Base-by-base conservation (phyloP, 2,113 vertebrate species). In the Reinhardtius hippoglossoides region DNA sequence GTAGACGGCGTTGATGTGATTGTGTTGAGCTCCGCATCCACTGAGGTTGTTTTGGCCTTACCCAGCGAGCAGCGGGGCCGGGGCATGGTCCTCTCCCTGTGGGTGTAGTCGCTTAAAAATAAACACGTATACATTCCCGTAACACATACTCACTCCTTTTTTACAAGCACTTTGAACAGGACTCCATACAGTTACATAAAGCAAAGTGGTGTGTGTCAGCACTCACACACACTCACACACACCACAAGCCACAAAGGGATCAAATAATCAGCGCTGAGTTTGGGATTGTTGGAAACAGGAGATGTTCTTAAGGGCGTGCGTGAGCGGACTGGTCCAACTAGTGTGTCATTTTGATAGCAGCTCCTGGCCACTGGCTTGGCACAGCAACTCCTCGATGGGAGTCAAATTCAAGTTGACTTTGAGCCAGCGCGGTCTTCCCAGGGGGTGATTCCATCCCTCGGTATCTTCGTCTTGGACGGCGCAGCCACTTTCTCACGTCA, bases 301-400 rank as follows among this genome's bases (percentile, higher is more conserved):
- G 82, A 81, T 82, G 73, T 63, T 83, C 84, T 74, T 57, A 46
- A 50, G 80, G 71, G 80, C 67, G 80, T 83, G 87, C 60, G 76
- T 88, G 88, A 75, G 75, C 14, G 21, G 56, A 73, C 67, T 59
- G 63, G 71, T 83, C 72, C 79, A 74, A 74, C 77, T 82, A 79
- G 61, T 80, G 65, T 90, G 83, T 88, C 81, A 89, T 92, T 87
- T 83, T 48, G 66, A 82, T 84, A 82, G 64, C 80, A 84, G 74
- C 81, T 88, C 80, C 66, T 78, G 80, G 87, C 84, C 82, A 74
- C 70, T 78, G 78, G 80, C 85, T 80, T 75, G 82, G 77, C 84
- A 76, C 71, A 65, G 58, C 71, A 55, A 75, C 54, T 78, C 57
- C 65, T 31, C 9, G 8, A 73, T 54, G 61, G 57, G 78, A 90